These are phyloP conservation scores for Teinopalpus imperialis DNA, from an alignment of 2,888 invertebrate species.

Conservation along the genomic window DNA sequence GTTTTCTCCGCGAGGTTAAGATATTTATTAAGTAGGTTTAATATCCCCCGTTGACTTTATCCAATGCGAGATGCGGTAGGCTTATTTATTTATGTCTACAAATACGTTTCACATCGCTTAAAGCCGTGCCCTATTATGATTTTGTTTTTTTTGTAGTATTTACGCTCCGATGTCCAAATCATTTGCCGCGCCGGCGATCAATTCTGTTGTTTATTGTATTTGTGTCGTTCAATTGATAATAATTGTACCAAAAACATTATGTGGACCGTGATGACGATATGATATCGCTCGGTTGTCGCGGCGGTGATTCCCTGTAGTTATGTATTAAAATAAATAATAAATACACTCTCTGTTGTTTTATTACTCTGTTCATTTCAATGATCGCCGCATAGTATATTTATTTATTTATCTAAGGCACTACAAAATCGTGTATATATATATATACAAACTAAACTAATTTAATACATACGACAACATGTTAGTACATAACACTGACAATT, in stretches of 20 bases:
- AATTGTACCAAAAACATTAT: slow-evolving; percentile 69
- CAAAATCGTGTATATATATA: no score
- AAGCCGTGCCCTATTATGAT: no score
- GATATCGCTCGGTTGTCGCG: slow-evolving; percentile 41
- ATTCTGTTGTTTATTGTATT: slow-evolving; percentile 39
- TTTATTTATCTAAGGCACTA: no score
- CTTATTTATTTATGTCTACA: no score
- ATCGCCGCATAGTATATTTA: no score
- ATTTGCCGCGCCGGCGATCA: slow-evolving; percentile 24
- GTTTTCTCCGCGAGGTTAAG: slow-evolving; percentile 4
- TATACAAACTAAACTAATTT: no score
- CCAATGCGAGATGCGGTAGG: not conserved
- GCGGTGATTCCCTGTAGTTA: slow-evolving; percentile 74
- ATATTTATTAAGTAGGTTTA: slow-evolving; percentile 23
- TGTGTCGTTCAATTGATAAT: slow-evolving; percentile 43
- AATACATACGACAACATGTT: no score
- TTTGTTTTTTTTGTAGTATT: no score
- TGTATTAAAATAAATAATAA: slow-evolving; percentile 73
- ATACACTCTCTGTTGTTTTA: slow-evolving; percentile 36
- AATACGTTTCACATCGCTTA: no score
- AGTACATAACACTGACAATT: no score
- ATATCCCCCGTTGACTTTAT: not conserved
- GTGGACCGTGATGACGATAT: slow-evolving; percentile 35
- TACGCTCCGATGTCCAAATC: slow-evolving; percentile 42
- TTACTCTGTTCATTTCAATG: slow-evolving; percentile 12